Evolutionary conservation across 2,113 vertebrate genomes (phyloP).

Genomic region (Axis porcinus): DNA sequence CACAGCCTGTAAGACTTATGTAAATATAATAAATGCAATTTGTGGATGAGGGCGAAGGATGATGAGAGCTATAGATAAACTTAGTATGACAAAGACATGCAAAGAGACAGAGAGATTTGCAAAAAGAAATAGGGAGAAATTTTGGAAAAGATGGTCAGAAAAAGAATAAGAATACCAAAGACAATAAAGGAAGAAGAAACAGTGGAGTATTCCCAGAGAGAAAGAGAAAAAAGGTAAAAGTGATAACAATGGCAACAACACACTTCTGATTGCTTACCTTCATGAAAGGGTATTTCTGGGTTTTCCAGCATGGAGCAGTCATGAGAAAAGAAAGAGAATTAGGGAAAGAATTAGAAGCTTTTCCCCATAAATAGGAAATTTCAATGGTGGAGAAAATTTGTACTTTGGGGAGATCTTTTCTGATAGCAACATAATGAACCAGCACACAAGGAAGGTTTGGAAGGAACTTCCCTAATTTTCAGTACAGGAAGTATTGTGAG

Average conservation of each 20-base stretch:
- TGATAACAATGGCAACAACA: background rate
- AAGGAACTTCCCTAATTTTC: background rate
- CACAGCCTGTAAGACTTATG: background rate
- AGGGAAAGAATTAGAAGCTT: background rate
- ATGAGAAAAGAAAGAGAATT: background rate
- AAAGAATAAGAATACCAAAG: background rate
- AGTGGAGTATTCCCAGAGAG: background rate
- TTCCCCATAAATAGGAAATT: background rate
- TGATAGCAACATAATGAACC: background rate
- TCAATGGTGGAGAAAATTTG: background rate
- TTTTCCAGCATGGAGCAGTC: background rate
- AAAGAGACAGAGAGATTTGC: background rate
- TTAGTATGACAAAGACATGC: background rate
- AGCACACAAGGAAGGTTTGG: background rate
- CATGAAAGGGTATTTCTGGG: background rate
- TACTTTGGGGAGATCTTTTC: background rate
- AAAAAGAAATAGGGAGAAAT: background rate
- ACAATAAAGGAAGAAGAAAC: background rate
- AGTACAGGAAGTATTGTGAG: background rate
- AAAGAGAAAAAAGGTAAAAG: background rate
- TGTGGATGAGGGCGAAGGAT: background rate
- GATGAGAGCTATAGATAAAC: background rate
- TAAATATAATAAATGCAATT: background rate
- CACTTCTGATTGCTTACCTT: background rate
- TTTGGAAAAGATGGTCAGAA: background rate